phyloP scores from a whole-genome alignment of 1,140 invertebrate species.

The Acyrthosiphon pisum region DNA sequence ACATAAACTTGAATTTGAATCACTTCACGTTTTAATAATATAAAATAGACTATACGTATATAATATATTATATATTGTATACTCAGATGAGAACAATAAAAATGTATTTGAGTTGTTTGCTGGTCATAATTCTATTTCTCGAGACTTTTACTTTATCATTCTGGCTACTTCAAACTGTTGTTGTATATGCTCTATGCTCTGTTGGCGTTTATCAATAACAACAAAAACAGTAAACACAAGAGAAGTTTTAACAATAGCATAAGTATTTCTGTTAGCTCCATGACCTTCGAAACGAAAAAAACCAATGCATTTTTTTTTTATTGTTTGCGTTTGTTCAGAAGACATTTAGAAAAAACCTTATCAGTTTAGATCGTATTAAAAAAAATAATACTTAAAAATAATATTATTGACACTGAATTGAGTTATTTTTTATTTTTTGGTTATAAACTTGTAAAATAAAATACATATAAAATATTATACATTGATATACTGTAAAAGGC shows the following conservation, averaged over 20 bases:
- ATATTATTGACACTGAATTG: not conserved
- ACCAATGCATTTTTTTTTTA: not conserved
- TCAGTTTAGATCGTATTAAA: not conserved
- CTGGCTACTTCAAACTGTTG: not conserved
- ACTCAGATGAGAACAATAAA: not conserved
- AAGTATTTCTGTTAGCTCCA: not conserved
- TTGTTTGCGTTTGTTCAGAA: not conserved
- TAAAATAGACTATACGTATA: not conserved
- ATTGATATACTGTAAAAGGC: not conserved
- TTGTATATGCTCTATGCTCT: not conserved
- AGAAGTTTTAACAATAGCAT: not conserved
- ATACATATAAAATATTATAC: not conserved
- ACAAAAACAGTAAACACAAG: conserved; percentile 16
- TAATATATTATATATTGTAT: too few species aligned
- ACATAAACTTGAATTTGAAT: not conserved
- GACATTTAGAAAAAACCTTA: not conserved
- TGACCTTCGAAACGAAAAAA: not conserved
- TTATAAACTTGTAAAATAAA: not conserved
- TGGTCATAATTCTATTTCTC: not conserved
- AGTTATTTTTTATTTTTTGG: not conserved
- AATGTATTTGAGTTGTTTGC: not conserved
- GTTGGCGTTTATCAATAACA: not conserved
- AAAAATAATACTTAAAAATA: not conserved
- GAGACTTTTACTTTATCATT: not conserved
- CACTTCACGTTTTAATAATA: not conserved